Percentiles rank a stretch among this genome's conserved stretches.
These are phyloP conservation scores for Creontiades dilutus DNA, from an alignment of 2,888 invertebrate genomes.

Conservation along the genomic window DNA sequence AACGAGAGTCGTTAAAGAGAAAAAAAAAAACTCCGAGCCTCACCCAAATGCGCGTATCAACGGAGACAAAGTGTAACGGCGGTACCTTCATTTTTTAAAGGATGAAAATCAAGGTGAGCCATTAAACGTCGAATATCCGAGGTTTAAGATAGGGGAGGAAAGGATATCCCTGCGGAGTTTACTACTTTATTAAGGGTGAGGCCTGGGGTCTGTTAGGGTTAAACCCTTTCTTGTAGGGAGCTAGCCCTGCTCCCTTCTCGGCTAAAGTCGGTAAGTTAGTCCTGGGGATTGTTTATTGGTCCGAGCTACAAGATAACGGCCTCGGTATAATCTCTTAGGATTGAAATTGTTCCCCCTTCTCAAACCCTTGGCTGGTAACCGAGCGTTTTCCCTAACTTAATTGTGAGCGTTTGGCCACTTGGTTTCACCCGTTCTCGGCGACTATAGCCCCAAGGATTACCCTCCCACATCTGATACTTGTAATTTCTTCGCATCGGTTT, in stretches of 20 bases:
- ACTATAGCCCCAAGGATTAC: slow-evolving; percentile 43
- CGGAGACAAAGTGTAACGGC: background rate
- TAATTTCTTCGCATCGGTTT: slow-evolving; percentile 48
- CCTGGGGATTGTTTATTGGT: slow-evolving; percentile 62
- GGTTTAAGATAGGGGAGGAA: slow-evolving; percentile 18
- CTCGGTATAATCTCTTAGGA: slow-evolving; percentile 58
- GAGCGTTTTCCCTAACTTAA: slow-evolving; percentile 51
- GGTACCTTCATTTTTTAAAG: background rate
- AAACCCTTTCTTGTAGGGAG: slow-evolving; percentile 47
- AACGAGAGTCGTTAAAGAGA: too few relatives aligned
- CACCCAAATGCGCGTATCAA: background rate
- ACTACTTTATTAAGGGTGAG: slow-evolving; percentile 48
- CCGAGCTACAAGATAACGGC: slow-evolving; percentile 58
- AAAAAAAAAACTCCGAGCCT: too few relatives aligned
- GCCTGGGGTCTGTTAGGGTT: slow-evolving; percentile 29
- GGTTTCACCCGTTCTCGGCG: slow-evolving; percentile 2
- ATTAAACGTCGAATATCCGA: slow-evolving; percentile 22
- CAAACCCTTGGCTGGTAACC: background rate
- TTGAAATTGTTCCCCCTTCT: slow-evolving; percentile 50
- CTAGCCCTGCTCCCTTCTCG: background rate
- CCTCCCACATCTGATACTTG: slow-evolving; percentile 56
- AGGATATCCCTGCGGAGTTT: background rate
- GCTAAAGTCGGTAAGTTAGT: slow-evolving; percentile 47
- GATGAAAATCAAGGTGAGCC: slow-evolving; percentile 26
- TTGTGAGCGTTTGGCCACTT: slow-evolving; percentile 54